These are phyloP conservation scores for Drosophila lacteicornis DNA, from an alignment of 1,140 invertebrate species.

Conservation along the genomic window DNA sequence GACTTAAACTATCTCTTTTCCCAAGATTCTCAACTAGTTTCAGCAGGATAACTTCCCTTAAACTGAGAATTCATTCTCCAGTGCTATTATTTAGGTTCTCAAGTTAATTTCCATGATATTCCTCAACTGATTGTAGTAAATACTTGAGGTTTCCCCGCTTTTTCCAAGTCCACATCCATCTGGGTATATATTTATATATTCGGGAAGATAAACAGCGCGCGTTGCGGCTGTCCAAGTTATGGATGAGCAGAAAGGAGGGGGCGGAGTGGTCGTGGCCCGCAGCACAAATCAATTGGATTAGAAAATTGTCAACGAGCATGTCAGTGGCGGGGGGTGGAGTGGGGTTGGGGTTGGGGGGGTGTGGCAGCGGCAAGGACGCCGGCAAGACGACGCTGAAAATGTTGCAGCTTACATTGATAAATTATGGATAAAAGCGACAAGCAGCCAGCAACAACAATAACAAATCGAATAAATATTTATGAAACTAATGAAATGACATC, in stretches of 20 bases:
- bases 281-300: conserved; percentile 82
- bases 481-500: conserved; percentile 82
- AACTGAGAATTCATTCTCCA: too few relatives aligned
- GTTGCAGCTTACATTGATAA: conserved; percentile 79
- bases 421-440: conserved; percentile 74
- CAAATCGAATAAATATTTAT: conserved; percentile 81
- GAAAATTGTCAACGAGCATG: conserved; percentile 76
- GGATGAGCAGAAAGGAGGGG: conserved; percentile 21
- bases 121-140: too few relatives aligned
- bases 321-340: not conserved
- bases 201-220: conserved; percentile 72
- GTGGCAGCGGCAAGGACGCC: not conserved
- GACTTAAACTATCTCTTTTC: too few relatives aligned
- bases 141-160: not conserved
- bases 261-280: conserved; percentile 51
- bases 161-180: conserved; percentile 9
- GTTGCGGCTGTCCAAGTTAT: conserved; percentile 60
- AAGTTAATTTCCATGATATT: too few relatives aligned
- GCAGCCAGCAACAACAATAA: conserved; percentile 49
- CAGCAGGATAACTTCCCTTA: too few relatives aligned
- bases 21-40: too few relatives aligned
- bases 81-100: too few relatives aligned
- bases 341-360: not conserved
- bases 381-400: conserved; percentile 57
- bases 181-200: conserved; percentile 35